Evolutionary conservation across 2,888 invertebrate genomes (phyloP).

Genomic region (Unio delphinus): DNA sequence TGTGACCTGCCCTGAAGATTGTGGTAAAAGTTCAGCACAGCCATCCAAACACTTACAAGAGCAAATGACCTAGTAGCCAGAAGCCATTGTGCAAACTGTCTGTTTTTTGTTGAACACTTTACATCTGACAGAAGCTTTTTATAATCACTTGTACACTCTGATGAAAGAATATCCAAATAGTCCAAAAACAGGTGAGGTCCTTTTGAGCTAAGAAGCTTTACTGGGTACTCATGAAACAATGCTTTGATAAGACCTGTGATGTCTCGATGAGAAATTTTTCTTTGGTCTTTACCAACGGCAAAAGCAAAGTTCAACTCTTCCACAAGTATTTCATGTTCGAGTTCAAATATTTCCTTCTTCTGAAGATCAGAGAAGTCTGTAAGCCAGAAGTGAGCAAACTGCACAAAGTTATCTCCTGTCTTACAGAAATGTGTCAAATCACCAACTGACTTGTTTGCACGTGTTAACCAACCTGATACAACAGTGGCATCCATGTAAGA

Average conservation of each 20-base stretch:
- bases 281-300: slow-evolving; percentile 58
- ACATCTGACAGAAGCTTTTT: slow-evolving; percentile 66
- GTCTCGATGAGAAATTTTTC: slow-evolving; percentile 55
- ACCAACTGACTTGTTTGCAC: slow-evolving; percentile 58
- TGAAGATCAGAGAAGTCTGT: slow-evolving; percentile 63
- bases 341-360: slow-evolving; percentile 64
- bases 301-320: slow-evolving; percentile 67
- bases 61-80: slow-evolving; percentile 67
- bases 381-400: slow-evolving; percentile 70
- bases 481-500: slow-evolving; percentile 67
- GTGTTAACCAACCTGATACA: slow-evolving; percentile 64
- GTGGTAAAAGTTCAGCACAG: slow-evolving; percentile 67
- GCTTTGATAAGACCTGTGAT: slow-evolving; percentile 61
- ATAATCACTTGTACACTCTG: slow-evolving; percentile 58
- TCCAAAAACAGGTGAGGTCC: slow-evolving; percentile 65
- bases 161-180: slow-evolving; percentile 65
- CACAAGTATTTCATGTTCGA: slow-evolving; percentile 65
- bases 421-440: slow-evolving; percentile 60
- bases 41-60: slow-evolving; percentile 66
- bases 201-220: slow-evolving; percentile 56
- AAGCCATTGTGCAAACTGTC: slow-evolving; percentile 68
- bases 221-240: slow-evolving; percentile 67
- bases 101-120: slow-evolving; percentile 63
- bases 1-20: slow-evolving; percentile 41
- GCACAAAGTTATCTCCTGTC: slow-evolving; percentile 63